Percentiles rank a stretch among this genome's conserved stretches.
These are phyloP conservation scores for Adelphocoris suturalis DNA, from an alignment of 2,888 invertebrate genomes.

Conservation along the genomic window DNA sequence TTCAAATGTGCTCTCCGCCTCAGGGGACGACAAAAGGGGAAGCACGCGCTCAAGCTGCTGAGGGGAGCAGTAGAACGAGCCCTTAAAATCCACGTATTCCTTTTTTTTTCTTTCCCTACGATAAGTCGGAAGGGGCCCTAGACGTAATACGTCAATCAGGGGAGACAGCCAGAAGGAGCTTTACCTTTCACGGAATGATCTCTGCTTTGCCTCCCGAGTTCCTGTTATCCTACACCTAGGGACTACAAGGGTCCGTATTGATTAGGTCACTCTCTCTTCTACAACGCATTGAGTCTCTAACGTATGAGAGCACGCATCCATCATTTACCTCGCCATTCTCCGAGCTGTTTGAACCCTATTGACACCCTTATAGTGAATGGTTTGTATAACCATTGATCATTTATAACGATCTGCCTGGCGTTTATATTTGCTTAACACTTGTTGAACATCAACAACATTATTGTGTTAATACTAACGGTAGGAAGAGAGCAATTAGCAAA, in stretches of 20 bases:
- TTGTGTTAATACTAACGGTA: no score
- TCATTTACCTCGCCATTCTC: neutral
- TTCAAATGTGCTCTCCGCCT: constrained; percentile 57
- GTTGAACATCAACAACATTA: neutral
- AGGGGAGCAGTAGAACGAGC: neutral
- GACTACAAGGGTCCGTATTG: constrained; percentile 28
- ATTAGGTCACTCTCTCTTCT: constrained; percentile 27
- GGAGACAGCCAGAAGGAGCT: constrained; percentile 33
- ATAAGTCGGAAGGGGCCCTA: neutral
- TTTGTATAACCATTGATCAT: neutral
- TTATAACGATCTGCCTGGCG: neutral
- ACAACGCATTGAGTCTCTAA: neutral
- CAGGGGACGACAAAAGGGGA: constrained; percentile 39
- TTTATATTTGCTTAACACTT: neutral
- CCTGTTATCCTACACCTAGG: constrained; percentile 45
- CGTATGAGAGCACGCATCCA: neutral
- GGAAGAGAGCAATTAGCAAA: no score
- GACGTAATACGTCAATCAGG: constrained; percentile 49
- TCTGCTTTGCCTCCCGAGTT: constrained; percentile 1
- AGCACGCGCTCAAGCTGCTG: constrained; percentile 1
- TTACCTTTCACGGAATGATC: constrained; percentile 47
- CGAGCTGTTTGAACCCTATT: constrained; percentile 22
- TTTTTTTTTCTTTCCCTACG: neutral
- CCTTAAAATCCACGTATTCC: neutral
- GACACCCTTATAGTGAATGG: neutral